Evolutionary conservation across 2,797 vertebrate genomes (phyloP).

Genomic region (Aldrovandia affinis): DNA sequence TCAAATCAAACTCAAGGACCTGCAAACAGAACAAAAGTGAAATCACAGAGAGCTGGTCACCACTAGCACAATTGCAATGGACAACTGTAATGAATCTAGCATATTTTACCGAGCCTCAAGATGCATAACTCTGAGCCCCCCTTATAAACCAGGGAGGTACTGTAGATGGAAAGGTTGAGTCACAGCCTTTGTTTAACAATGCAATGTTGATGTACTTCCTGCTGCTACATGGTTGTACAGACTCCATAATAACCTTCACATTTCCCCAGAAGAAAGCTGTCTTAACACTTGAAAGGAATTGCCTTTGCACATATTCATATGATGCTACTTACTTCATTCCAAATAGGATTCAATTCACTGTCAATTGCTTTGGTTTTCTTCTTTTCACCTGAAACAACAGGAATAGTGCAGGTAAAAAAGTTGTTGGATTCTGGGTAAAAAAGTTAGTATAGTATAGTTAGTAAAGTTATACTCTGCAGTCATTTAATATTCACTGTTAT

Average conservation of each 20-base stretch:
- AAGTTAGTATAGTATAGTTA: no score
- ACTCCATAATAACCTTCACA: neutral
- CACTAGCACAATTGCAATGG: neutral
- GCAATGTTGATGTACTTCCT: neutral
- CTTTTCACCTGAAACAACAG: constrained; percentile 84
- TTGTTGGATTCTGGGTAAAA: constrained; percentile 30
- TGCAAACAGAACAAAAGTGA: constrained; percentile 54
- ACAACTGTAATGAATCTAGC: constrained; percentile 14
- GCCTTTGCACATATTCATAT: neutral
- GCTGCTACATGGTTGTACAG: neutral
- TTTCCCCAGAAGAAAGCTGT: neutral
- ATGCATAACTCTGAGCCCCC: neutral
- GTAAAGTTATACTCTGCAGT: neutral
- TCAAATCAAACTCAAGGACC: constrained; percentile 93
- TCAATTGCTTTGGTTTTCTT: constrained; percentile 93
- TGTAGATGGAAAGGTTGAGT: constrained; percentile 13
- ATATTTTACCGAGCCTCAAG: neutral
- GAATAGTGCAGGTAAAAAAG: neutral
- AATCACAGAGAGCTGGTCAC: neutral
- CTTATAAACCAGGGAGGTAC: neutral
- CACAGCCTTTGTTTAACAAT: neutral
- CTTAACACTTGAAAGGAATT: neutral
- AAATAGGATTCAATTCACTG: constrained; percentile 90
- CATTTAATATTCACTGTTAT: neutral
- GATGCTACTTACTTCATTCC: constrained; percentile 87